Base-by-base conservation (phyloP, 2,888 invertebrate genomes). In the Adelognathus sp. region DNA sequence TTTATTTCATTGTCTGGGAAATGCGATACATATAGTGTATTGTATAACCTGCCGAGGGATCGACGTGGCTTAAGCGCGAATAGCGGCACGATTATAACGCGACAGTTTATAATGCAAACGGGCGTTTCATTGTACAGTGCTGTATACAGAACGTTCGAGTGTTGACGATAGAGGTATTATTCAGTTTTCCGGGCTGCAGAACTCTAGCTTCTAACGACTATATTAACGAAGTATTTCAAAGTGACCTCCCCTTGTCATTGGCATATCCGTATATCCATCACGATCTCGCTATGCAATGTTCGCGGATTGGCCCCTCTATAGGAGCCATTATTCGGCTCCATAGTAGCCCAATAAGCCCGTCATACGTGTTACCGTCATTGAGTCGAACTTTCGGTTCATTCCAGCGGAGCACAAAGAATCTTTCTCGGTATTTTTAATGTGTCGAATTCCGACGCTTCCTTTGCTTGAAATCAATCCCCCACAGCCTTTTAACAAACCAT, bases 1-100 rank as follows among this genome's bases (percentile, higher is more conserved):
- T 77, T 73, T 72, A 73, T 72, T 77, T 73, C 61, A 73, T 77
- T 67, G 73, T 69, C 24, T 33, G 54, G 9, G 14, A 36, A 39
- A 63, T 46, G 63, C 39, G 54, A 36, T 41, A 67, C 61, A n/a
- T n/a, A 63, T 54, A 73, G 36, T 46, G n/a, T 24, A 33, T 18
- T 33, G 41, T 50, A 54, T 21, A 50, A 14, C 27, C n/a, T 6
- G 14, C 46, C 21, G 70, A 44, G 46, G 44, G 58, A 56, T 56
- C 44, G 58, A 36, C 29, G 46, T 27, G 31, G 70, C 46, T 60
- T n/a, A 27, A 54, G 18, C 29, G 58, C 46, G 58, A 33, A 21
- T 18, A 24, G 33, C 21, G 24, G 58, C 46, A 14, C 16, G 46
- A 31, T 21, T 72, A 54, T 61, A 58, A 76, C 58, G n/a, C n/a